Evolutionary conservation across 2,888 invertebrate genomes (phyloP), one percentile per base, ranked within the genome.

Genomic region (Cataglyphis cursor): DNA sequence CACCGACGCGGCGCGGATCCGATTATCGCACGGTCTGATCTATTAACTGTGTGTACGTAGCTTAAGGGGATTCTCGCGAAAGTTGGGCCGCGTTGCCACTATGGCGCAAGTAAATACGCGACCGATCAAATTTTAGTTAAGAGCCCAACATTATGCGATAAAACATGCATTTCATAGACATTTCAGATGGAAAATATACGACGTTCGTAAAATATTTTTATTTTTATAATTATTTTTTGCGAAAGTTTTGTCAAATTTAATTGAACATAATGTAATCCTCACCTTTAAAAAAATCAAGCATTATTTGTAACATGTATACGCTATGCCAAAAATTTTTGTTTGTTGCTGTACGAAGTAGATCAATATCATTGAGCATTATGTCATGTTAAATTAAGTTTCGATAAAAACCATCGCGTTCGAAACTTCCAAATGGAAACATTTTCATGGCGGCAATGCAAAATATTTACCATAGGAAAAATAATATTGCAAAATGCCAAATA

Each of bases 21-120:
- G 81, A 85, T 87, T 85, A 88, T 87, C 78, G 72, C 66, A 74
- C 68, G 81, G 85, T 73, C 80, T 81, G 84, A 88, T 68, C 83
- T 66, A 85, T 87, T 89, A 87, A 85, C 74, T 87, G 82, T 87
- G 85, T 89, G 81, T 88, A 83, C 85, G 87, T 89, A 87, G 83
- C 78, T 87, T 87, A 85, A 74, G 73, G 57, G 51, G 81, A 83
- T 65, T 78, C 48, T 51, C 62, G 61, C 59, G 31, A 80, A 81
- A 85, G 74, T 85, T 83, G 59, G 70, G 44, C 68, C 24, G 68
- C 78, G 78, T 31, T 70, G 38, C 38, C 24, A 38, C 38, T 66
- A 38, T 54, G 31, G 35, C 28, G 70, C 72, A 61, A 24, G 59
- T 70, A 80, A 80, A 80, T 80, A 80, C 51, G 48, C 51, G 31